Evolutionary conservation across 2,888 invertebrate genomes (phyloP).

Genomic region (Acanthoscelides obtectus): DNA sequence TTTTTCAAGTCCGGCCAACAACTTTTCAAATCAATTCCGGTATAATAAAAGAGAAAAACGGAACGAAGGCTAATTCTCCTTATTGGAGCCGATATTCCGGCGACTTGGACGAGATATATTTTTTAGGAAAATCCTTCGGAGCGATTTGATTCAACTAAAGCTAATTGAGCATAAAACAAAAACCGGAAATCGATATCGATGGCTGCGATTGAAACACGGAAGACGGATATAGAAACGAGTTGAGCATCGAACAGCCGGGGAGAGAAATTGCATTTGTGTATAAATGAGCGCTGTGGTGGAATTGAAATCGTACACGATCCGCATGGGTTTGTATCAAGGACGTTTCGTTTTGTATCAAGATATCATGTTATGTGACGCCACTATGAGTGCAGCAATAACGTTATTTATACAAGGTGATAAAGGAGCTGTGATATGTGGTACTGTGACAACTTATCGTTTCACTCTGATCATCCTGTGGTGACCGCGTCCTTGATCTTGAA

Average conservation of each 20-base stretch:
- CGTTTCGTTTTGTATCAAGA: no score
- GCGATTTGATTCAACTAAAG: constrained; percentile 1
- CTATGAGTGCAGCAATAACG: no score
- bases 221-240: constrained; percentile 1
- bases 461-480: no score
- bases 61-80: neutral
- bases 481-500: no score
- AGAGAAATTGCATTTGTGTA: constrained; percentile 5
- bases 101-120: neutral
- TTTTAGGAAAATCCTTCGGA: neutral
- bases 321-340: no score
- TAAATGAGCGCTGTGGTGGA: neutral
- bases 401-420: no score
- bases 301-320: neutral
- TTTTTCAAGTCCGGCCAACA: neutral
- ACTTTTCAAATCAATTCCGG: neutral
- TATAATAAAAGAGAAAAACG: neutral
- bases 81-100: neutral
- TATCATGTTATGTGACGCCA: no score
- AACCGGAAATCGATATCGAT: constrained; percentile 1
- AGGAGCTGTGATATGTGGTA: no score
- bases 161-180: constrained; percentile 6
- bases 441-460: no score
- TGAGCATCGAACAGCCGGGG: neutral
- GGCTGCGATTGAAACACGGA: neutral